These are phyloP conservation scores for Miltochrista miniata DNA, from an alignment of 2,888 invertebrate species.

Conservation along the genomic window DNA sequence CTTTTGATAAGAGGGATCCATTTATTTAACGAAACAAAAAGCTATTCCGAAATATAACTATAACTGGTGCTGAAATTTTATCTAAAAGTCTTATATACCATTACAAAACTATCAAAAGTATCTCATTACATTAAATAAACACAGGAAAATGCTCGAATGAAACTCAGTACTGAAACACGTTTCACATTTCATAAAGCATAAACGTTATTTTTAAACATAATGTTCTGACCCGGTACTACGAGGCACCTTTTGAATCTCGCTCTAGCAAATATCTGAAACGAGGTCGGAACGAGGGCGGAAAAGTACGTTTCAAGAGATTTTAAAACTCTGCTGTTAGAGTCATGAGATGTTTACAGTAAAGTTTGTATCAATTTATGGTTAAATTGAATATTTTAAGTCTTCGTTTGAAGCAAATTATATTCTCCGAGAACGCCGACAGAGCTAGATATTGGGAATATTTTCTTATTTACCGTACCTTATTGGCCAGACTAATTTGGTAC, in stretches of 20 bases:
- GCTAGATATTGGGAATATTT: too few species aligned
- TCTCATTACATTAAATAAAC: conserved; percentile 15
- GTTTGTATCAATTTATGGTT: not conserved
- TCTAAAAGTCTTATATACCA: not conserved
- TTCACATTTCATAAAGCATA: conserved; percentile 15
- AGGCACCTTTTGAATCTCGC: conserved; percentile 24
- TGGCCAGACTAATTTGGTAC: too few species aligned
- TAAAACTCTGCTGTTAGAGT: conserved; percentile 29
- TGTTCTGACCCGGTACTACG: conserved; percentile 23
- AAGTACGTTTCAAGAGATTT: conserved; percentile 30
- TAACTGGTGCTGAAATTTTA: not conserved
- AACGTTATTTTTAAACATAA: conserved; percentile 31
- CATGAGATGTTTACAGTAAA: conserved; percentile 22
- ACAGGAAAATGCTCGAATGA: conserved; percentile 7
- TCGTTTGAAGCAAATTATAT: too few species aligned
- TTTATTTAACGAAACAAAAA: too few species aligned
- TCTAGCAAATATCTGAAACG: conserved; percentile 35
- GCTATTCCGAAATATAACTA: too few species aligned
- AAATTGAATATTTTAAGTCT: too few species aligned
- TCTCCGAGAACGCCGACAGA: too few species aligned
- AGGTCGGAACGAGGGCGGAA: conserved; percentile 33
- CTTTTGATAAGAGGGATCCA: too few species aligned
- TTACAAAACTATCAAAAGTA: not conserved
- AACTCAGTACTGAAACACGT: conserved; percentile 11
- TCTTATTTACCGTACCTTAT: too few species aligned